These are phyloP conservation scores for Torymus texanus DNA, from an alignment of 2,888 invertebrate genomes.

Conservation along the genomic window DNA sequence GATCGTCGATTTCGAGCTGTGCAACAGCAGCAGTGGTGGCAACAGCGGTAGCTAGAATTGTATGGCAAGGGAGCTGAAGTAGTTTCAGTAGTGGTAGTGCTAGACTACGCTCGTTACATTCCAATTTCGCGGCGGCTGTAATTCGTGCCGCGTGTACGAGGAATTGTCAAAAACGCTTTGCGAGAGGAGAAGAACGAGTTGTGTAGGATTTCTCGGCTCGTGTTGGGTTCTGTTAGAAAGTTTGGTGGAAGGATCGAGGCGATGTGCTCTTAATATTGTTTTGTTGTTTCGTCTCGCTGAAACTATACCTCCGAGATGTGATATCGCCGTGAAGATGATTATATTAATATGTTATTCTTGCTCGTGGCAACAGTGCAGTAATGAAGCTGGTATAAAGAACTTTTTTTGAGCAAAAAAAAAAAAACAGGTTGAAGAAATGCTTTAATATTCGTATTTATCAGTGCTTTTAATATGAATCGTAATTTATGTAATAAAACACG, in stretches of 20 bases:
- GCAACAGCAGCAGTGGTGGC: not conserved
- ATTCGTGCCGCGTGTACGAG: not conserved
- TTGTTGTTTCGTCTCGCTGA: too few species aligned
- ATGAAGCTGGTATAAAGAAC: too few species aligned
- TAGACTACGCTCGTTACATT: constrained; percentile 4
- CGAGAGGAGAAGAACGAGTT: not conserved
- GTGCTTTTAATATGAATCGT: not conserved
- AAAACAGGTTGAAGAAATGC: not conserved
- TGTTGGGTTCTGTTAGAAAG: too few species aligned
- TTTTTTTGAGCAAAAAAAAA: too few species aligned
- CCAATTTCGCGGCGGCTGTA: not conserved
- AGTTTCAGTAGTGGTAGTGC: not conserved
- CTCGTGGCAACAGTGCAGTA: too few species aligned
- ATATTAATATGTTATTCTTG: too few species aligned
- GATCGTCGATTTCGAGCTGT: constrained; percentile 29
- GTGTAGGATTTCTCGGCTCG: too few species aligned
- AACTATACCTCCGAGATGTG: too few species aligned
- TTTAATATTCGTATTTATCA: not conserved
- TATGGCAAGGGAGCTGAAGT: not conserved
- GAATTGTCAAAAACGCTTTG: not conserved
- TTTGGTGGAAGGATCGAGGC: too few species aligned
- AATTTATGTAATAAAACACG: constrained; percentile 7
- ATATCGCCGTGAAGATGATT: too few species aligned
- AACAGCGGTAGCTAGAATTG: not conserved
- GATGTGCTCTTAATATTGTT: too few species aligned